Evolutionary conservation across 2,113 vertebrate species (phyloP).

Genomic region (Scomber japonicus): DNA sequence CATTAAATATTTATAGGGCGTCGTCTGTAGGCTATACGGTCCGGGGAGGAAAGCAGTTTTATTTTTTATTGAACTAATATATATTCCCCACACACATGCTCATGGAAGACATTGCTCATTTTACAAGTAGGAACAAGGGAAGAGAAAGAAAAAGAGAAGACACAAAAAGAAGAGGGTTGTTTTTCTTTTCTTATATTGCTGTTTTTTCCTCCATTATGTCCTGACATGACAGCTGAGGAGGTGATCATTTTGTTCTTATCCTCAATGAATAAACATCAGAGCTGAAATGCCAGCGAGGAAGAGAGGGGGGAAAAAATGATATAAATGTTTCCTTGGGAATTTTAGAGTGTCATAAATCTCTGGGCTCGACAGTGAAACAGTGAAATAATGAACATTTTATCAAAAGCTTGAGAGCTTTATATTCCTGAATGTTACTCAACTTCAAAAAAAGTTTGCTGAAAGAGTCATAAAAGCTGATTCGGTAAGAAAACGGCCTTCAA

Average conservation of each 20-base stretch:
- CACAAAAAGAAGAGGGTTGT: not conserved
- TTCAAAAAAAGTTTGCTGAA: conserved; percentile 81
- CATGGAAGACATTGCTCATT: conserved; percentile 46
- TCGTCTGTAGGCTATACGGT: conserved; percentile 67
- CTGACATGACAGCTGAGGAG: conserved; percentile 41
- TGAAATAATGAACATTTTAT: conserved; percentile 68
- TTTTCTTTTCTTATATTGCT: conserved; percentile 43
- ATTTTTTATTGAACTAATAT: conserved; percentile 81
- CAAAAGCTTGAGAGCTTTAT: conserved; percentile 55
- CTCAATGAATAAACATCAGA: conserved; percentile 55
- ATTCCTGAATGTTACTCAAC: conserved; percentile 53
- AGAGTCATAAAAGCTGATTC: too few relatives aligned
- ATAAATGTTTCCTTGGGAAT: conserved; percentile 22
- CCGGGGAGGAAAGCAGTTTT: conserved; percentile 52
- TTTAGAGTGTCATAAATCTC: conserved; percentile 64
- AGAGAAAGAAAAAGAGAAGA: not conserved
- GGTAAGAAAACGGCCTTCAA: too few relatives aligned
- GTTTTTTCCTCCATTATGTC: conserved; percentile 49
- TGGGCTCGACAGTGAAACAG: conserved; percentile 47
- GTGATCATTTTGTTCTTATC: conserved; percentile 53
- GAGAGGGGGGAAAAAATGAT: not conserved
- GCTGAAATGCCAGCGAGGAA: conserved; percentile 18
- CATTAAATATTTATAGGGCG: conserved; percentile 91
- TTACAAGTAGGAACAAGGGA: conserved; percentile 20
- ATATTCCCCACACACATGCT: conserved; percentile 68